Base-by-base conservation (phyloP, 1,140 invertebrate species). In the Lamellibrachia luymesi region DNA sequence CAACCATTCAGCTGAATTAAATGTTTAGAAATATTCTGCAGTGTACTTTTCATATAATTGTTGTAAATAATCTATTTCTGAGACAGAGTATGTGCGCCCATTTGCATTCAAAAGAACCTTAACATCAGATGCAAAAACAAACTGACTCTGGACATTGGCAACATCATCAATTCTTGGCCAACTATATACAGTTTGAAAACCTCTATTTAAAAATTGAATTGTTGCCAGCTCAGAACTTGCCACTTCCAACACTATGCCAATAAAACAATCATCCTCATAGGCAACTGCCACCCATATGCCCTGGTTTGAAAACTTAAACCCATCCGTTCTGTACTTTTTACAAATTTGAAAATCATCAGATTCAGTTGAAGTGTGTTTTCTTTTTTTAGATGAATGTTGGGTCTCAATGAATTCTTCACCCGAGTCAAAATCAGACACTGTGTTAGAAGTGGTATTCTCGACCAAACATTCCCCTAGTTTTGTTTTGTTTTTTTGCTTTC, bases 51-150 rank as follows among this genome's bases (percentile, higher is more conserved):
- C 52, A 89, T 89, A 92, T 13, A 92, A 64, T n/a, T 92, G 56
- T 89, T 92, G 51, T 89, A 92, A 27, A 64, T 80, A 64, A 25
- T 92, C 27, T 89, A 92, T n/a, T 64, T 92, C 92, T 64, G 92
- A 89, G 2, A 92, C 92, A n/a, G n/a, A 92, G 17, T 49, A 56
- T 92, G 51, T 92, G 38, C 64, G 51, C 56, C 92, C 38, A 89
- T 89, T 49, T 27, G 51, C 92, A 89, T 80, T 92, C 10, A 89
- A 49, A 50, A 92, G 7, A 10, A 92, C 92, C 17, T 92, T 56
- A 80, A 92, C 25, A 56, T 92, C 92, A 56, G 51, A 22, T 6
- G 92, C 92, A 92, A 92, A 92, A 52, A 92, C 92, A 92, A 92
- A 92, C 38, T 92, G 22, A 56, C 92, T 92, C 92, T 22, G 64